Conservation (phyloP, 2,113 vertebrate genomes). For the Xenus cinereus region DNA sequence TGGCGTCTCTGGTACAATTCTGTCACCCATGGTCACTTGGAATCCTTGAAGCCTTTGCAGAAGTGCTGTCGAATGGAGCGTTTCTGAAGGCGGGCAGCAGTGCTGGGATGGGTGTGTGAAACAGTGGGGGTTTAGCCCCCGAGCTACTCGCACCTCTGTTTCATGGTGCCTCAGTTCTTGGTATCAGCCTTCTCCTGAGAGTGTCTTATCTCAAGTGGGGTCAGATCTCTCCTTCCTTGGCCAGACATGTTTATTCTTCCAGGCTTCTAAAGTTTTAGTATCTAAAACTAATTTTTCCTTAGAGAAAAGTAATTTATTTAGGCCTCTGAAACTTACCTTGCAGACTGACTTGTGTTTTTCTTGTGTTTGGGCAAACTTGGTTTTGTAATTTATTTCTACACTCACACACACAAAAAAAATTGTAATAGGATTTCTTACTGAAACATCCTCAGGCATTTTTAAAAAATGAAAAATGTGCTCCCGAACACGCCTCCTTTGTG, state of each 20-base stretch:
- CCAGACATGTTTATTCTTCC: neutral
- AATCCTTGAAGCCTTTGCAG: neutral
- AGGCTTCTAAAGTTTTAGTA: neutral
- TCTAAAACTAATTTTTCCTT: neutral
- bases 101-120: accelerated
- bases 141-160: neutral
- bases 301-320: neutral
- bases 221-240: neutral
- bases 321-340: neutral
- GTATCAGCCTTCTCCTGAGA: neutral
- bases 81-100: neutral
- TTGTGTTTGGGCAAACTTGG: neutral
- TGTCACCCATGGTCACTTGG: neutral
- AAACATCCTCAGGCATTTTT: neutral
- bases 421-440: neutral
- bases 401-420: neutral
- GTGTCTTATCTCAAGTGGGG: neutral
- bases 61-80: accelerated
- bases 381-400: neutral
- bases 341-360: neutral
- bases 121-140: neutral
- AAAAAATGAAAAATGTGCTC: accelerated
- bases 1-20: neutral
- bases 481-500: neutral
- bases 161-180: neutral